These are phyloP conservation scores for Intellagama lesueurii DNA, from an alignment of 2,797 vertebrate species.

Conservation along the genomic window DNA sequence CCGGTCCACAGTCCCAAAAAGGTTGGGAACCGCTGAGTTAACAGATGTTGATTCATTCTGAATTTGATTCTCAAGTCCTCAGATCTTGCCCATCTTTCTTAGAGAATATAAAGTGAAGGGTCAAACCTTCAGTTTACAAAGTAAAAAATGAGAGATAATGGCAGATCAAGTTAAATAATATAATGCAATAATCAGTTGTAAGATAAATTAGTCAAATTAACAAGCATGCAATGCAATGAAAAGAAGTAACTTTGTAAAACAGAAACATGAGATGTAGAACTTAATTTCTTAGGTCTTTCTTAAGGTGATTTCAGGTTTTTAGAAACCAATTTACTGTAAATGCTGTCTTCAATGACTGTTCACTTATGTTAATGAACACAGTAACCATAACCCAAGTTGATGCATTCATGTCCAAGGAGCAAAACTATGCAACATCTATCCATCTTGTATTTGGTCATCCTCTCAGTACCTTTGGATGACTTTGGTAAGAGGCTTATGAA, in stretches of 20 bases:
- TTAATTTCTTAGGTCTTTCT: neutral
- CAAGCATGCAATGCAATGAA: neutral
- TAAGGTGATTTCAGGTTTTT: neutral
- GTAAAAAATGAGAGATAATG: neutral
- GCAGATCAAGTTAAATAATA: slow-evolving; percentile 1
- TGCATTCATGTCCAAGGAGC: neutral
- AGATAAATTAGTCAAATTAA: neutral
- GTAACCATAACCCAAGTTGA: neutral
- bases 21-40: too few relatives aligned
- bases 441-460: neutral
- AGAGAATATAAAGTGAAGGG: neutral
- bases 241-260: slow-evolving; percentile 1
- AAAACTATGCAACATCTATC: neutral
- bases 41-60: too few relatives aligned
- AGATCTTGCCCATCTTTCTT: too few relatives aligned
- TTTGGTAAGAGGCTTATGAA: neutral
- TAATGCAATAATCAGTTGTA: neutral
- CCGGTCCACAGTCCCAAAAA: too few relatives aligned
- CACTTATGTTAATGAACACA: neutral
- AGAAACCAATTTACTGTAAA: neutral
- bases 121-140: slow-evolving; percentile 9
- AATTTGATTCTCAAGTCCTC: too few relatives aligned
- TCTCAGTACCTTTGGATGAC: neutral
- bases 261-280: neutral
- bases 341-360: neutral